A percentile compares a stretch with the other conserved stretches of the same genome.
Conservation (phyloP, 2,113 vertebrate genomes). For the Rhagologus leucostigma region DNA sequence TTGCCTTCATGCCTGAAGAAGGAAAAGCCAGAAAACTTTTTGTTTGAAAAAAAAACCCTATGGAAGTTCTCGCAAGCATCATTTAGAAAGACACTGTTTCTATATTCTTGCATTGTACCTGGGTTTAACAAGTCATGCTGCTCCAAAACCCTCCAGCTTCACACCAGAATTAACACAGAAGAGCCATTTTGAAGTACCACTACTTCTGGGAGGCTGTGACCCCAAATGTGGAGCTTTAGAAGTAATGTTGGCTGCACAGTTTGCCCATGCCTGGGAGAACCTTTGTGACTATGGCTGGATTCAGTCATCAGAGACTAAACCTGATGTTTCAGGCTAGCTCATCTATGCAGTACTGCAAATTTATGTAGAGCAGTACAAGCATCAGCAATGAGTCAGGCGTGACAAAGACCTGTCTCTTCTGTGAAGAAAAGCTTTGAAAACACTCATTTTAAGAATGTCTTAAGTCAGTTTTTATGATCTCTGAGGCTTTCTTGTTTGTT, state of each 20-base stretch:
- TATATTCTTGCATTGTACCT: background rate
- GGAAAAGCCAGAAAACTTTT: background rate
- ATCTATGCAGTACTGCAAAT: background rate
- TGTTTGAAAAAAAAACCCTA: background rate
- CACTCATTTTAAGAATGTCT: background rate
- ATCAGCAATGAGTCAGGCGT: background rate
- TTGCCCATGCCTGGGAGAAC: background rate
- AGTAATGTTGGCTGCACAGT: background rate
- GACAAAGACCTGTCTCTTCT: background rate
- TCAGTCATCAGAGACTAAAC: background rate
- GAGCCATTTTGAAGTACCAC: background rate
- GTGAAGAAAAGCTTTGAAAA: background rate
- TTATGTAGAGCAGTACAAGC: background rate
- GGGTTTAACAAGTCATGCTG: background rate
- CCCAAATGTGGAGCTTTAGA: background rate
- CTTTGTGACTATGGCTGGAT: fast-evolving
- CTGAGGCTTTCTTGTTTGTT: background rate
- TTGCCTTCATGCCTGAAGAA: background rate
- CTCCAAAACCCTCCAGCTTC: background rate
- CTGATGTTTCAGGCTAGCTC: background rate
- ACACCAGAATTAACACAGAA: background rate
- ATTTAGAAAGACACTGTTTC: background rate
- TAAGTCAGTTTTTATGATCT: background rate
- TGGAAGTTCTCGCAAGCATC: background rate
- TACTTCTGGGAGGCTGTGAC: background rate